Evolutionary conservation across 1,140 invertebrate species (phyloP).

Genomic region (Brachionus asplanchnoidis): DNA sequence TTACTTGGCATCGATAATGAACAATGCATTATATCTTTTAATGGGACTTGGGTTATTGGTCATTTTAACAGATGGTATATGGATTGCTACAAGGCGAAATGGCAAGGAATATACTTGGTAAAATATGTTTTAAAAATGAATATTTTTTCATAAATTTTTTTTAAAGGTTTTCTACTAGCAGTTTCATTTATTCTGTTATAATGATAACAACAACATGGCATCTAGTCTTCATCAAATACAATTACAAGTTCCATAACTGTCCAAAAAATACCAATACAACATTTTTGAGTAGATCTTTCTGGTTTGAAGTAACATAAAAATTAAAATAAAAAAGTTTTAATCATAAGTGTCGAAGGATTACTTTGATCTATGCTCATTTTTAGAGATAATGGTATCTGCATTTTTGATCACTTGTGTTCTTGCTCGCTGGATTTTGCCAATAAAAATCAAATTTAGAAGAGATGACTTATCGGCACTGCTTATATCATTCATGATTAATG

Average conservation of each 20-base stretch:
- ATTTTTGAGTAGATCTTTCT: background rate
- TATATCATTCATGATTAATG: slow-evolving; percentile 19
- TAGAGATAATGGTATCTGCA: slow-evolving; percentile 18
- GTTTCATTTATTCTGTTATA: slow-evolving; percentile 13
- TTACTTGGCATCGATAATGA: background rate
- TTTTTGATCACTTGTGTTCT: slow-evolving; percentile 38
- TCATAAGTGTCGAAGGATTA: background rate
- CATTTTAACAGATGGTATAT: background rate
- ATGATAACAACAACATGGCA: slow-evolving; percentile 37
- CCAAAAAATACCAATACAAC: background rate
- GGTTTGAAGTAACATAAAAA: slow-evolving; percentile 7
- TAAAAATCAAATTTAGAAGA: background rate
- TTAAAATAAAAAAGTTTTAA: background rate
- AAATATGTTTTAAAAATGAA: background rate
- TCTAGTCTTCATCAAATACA: slow-evolving; percentile 4
- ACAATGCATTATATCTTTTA: background rate
- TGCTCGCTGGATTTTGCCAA: slow-evolving; percentile 14
- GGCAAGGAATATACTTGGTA: slow-evolving; percentile 36
- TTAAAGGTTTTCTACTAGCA: slow-evolving; percentile 9
- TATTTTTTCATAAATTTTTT: background rate
- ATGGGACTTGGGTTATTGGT: background rate
- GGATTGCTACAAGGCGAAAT: background rate
- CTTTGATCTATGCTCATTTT: background rate
- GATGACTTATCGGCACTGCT: slow-evolving; percentile 23
- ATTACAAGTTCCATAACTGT: background rate